Conservation (phyloP, 2,797 vertebrate genomes). For the Microhierax caerulescens region DNA sequence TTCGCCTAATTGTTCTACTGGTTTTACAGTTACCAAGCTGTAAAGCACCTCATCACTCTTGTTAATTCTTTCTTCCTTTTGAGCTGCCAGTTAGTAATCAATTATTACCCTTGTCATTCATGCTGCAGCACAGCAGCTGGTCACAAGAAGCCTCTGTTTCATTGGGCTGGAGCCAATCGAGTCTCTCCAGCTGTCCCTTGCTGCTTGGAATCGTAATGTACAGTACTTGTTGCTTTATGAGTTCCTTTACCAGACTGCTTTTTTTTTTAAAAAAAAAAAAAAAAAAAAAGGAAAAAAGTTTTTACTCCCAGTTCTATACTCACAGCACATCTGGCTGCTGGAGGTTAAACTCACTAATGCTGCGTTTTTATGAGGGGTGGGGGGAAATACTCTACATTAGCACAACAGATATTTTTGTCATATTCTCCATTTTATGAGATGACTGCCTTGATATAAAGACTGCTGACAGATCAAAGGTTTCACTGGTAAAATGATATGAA, state of each 20-base stretch:
- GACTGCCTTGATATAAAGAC: conserved; percentile 67
- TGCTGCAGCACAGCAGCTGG: conserved; percentile 88
- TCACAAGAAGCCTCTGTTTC: conserved; percentile 86
- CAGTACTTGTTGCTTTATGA: conserved; percentile 77
- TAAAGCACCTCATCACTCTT: conserved; percentile 71
- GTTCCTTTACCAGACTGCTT: conserved; percentile 75
- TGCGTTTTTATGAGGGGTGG: not conserved
- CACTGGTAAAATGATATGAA: conserved; percentile 88
- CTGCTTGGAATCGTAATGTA: conserved; percentile 80
- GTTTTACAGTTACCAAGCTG: conserved; percentile 74
- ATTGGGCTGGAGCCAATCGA: conserved; percentile 84
- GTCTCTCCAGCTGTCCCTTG: conserved; percentile 81
- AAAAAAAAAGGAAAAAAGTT: not conserved
- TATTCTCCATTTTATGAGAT: conserved; percentile 56
- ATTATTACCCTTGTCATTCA: conserved; percentile 89
- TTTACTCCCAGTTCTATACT: conserved; percentile 76
- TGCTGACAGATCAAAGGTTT: conserved; percentile 89
- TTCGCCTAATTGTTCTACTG: conserved; percentile 23
- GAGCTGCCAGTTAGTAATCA: conserved; percentile 86
- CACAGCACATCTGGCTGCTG: conserved; percentile 67
- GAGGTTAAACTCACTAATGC: conserved; percentile 32
- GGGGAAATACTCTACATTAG: not conserved
- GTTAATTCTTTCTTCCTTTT: conserved; percentile 82
- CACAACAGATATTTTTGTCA: conserved; percentile 54
- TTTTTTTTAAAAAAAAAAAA: conserved; percentile 27